Conservation (phyloP, 2,888 invertebrate genomes). For the Phania funesta region DNA sequence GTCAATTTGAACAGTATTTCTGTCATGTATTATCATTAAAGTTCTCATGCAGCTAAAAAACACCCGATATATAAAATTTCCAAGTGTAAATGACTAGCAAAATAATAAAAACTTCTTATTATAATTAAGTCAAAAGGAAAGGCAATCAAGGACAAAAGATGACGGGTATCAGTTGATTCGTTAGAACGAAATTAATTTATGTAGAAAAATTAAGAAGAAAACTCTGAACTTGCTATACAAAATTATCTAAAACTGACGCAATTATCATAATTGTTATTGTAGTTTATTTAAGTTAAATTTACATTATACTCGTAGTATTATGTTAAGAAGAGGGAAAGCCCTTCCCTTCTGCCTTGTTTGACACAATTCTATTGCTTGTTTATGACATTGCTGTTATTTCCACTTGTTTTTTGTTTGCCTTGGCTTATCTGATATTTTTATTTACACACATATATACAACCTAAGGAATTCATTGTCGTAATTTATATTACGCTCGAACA, state of each 20-base stretch:
- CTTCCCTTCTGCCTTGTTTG: not conserved
- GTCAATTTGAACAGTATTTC: too few species aligned
- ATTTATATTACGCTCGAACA: conserved; percentile 55
- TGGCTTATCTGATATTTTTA: conserved; percentile 52
- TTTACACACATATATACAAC: conserved; percentile 22
- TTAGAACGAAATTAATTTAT: conserved; percentile 2
- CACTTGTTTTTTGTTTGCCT: conserved; percentile 23
- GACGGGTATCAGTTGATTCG: conserved; percentile 57
- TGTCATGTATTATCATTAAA: too few species aligned
- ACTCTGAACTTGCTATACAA: not conserved
- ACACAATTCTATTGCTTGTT: conserved; percentile 62
- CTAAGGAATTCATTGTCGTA: conserved; percentile 51
- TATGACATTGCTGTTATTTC: conserved; percentile 58
- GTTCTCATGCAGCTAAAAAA: too few species aligned
- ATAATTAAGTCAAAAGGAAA: conserved; percentile 31
- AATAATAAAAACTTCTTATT: conserved; percentile 12
- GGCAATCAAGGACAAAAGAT: not conserved
- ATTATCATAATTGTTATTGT: conserved; percentile 60
- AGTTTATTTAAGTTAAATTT: conserved; percentile 47
- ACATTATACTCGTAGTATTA: conserved; percentile 21
- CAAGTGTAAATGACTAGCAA: conserved; percentile 6
- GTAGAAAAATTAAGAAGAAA: too few species aligned
- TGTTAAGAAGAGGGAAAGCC: not conserved
- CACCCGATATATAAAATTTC: conserved; percentile 1
- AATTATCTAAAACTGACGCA: conserved; percentile 17